Evolutionary conservation across 2,113 vertebrate genomes (phyloP).

Genomic region (Ramphastos sulfuratus): DNA sequence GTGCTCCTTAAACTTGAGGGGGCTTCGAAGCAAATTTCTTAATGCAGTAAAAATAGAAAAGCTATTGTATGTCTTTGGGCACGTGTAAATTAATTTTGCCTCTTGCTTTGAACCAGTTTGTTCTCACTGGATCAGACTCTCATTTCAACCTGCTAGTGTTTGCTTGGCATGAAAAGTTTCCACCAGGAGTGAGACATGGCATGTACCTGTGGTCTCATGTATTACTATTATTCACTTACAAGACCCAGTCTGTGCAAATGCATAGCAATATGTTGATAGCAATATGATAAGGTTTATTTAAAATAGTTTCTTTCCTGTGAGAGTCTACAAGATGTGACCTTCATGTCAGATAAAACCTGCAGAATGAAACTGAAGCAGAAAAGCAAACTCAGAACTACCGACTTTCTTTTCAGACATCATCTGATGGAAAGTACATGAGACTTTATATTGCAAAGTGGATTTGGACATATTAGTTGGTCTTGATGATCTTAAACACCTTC

Average conservation of each 20-base stretch:
- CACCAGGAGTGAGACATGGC: not conserved
- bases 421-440: not conserved
- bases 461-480: not conserved
- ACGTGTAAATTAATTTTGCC: not conserved
- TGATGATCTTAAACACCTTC: too few relatives aligned
- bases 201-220: not conserved
- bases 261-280: not conserved
- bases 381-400: not conserved
- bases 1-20: not conserved
- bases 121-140: not conserved
- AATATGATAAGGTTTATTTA: not conserved
- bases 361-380: not conserved
- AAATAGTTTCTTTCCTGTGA: not conserved
- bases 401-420: not conserved
- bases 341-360: not conserved
- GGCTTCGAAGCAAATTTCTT: not conserved
- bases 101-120: not conserved
- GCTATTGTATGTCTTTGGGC: fast-evolving
- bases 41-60: not conserved
- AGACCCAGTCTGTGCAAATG: not conserved
- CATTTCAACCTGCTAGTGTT: not conserved
- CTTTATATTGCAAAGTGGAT: not conserved
- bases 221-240: fast-evolving
- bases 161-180: not conserved
- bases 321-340: not conserved